These are phyloP conservation scores for Tragelaphus imberbis DNA, from an alignment of 2,113 vertebrate genomes.

Conservation along the genomic window DNA sequence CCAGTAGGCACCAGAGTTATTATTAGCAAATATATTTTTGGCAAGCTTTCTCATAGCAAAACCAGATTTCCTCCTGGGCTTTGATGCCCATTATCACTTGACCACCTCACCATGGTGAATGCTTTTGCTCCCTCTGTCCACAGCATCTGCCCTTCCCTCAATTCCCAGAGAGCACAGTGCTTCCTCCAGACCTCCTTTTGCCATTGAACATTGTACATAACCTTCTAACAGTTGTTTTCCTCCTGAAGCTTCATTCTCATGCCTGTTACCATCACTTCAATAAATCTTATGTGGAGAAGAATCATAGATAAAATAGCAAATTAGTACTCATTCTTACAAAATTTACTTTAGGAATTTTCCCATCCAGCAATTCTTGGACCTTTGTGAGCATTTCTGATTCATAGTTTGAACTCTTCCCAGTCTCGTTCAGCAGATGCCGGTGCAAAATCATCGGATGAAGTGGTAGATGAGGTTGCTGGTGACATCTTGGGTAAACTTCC, in stretches of 20 bases:
- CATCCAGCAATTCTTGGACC: background rate
- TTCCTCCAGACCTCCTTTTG: background rate
- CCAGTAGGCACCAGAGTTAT: background rate
- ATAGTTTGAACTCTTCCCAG: slow-evolving; percentile 65
- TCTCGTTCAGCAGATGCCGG: slow-evolving; percentile 83
- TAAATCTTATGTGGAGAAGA: background rate
- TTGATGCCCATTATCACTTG: background rate
- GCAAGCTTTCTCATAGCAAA: background rate
- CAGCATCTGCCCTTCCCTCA: background rate
- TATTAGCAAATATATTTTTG: slow-evolving; percentile 21
- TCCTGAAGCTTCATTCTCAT: background rate
- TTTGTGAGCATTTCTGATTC: background rate
- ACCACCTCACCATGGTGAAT: too few species aligned
- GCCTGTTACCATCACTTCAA: background rate
- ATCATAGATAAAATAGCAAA: background rate
- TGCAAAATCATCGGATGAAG: slow-evolving; percentile 85
- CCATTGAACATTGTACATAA: background rate
- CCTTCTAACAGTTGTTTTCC: background rate
- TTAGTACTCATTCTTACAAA: background rate
- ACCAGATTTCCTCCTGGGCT: background rate
- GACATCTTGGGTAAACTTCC: slow-evolving; percentile 90
- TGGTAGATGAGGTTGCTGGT: slow-evolving; percentile 87
- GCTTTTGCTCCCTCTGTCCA: background rate
- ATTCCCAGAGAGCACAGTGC: background rate
- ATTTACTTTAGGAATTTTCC: background rate